A percentile compares a stretch with the other conserved stretches of the same genome.
These are phyloP conservation scores for Penaeus vannamei DNA, from an alignment of 1,140 invertebrate species.

Conservation along the genomic window DNA sequence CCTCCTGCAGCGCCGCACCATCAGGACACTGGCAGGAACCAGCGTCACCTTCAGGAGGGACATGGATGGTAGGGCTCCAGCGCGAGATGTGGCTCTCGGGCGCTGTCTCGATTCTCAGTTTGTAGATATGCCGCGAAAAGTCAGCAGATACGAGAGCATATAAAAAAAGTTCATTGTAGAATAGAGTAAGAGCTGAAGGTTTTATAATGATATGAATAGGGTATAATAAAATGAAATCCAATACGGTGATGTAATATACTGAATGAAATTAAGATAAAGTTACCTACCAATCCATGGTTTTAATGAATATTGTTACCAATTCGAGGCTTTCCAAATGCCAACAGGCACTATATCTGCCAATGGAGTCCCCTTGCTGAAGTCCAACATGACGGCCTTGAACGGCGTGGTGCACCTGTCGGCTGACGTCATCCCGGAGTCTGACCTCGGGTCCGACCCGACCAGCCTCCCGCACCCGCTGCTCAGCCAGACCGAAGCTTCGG, in stretches of 20 bases:
- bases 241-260: no score
- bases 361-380: conserved; percentile 47
- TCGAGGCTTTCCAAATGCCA: neutral
- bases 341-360: conserved; percentile 63
- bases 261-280: no score
- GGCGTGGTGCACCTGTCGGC: conserved; percentile 60
- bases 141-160: no score
- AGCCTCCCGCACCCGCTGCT: conserved; percentile 38
- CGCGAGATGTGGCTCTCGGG: neutral
- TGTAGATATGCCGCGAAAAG: neutral
- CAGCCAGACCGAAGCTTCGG: conserved; percentile 31
- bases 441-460: conserved; percentile 57
- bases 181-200: no score
- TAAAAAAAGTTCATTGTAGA: no score
- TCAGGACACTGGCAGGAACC: conserved; percentile 57
- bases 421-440: conserved; percentile 58
- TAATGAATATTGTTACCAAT: no score
- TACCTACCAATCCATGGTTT: no score
- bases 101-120: neutral
- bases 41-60: conserved; percentile 61
- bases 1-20: conserved; percentile 44
- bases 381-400: conserved; percentile 59
- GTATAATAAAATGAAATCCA: no score
- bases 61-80: conserved; percentile 33
- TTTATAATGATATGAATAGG: no score